A percentile compares a stretch with the other conserved stretches of the same genome.
Conservation (phyloP, 2,797 vertebrate species). For the Anolis apletophallus region DNA sequence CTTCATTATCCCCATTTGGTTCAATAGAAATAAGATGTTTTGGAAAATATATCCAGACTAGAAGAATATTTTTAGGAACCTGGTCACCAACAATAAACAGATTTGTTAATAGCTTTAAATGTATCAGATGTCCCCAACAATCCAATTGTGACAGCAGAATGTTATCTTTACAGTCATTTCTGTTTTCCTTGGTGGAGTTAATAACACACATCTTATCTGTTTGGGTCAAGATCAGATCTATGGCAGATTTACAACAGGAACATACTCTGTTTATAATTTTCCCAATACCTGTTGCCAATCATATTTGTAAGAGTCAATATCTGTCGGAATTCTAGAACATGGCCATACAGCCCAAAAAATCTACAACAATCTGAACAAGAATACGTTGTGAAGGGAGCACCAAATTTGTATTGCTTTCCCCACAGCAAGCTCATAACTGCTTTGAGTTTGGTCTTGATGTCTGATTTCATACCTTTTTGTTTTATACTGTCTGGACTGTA, state of each 20-base stretch:
- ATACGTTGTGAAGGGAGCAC: too few species aligned
- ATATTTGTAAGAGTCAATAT: neutral
- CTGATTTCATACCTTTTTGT: too few species aligned
- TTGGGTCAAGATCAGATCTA: neutral
- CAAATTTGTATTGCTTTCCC: too few species aligned
- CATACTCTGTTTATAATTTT: neutral
- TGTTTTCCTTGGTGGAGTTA: slow-evolving; percentile 6
- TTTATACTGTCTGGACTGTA: too few species aligned
- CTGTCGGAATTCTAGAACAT: too few species aligned
- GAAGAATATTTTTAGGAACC: neutral
- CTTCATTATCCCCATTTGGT: neutral
- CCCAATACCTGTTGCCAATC: neutral
- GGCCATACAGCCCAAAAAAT: too few species aligned
- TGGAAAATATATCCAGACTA: neutral
- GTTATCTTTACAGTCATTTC: neutral
- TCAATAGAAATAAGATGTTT: neutral
- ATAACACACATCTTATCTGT: neutral
- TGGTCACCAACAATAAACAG: neutral
- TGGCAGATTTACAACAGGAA: slow-evolving; percentile 7
- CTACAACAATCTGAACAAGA: too few species aligned
- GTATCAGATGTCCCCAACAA: neutral
- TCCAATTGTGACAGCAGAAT: slow-evolving; percentile 1
- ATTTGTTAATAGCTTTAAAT: neutral
- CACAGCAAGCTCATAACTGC: too few species aligned
- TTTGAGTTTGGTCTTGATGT: too few species aligned